A percentile compares a stretch with the other conserved stretches of the same genome.
Conservation (phyloP, 1,140 invertebrate species). For the Choristoneura fumiferana region DNA sequence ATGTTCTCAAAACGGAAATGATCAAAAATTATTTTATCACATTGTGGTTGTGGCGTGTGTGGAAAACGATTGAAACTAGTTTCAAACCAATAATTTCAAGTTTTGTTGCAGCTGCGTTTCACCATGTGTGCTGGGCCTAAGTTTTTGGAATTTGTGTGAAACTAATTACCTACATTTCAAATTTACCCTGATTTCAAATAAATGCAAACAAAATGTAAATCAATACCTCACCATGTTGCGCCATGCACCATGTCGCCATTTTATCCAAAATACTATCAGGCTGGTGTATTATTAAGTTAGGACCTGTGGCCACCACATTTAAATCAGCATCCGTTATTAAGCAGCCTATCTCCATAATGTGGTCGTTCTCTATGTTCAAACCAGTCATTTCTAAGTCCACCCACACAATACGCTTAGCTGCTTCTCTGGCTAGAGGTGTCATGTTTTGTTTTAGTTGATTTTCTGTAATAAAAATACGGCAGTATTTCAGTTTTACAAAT, state of each 20-base stretch:
- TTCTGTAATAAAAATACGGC: background rate
- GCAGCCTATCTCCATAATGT: conserved; percentile 93
- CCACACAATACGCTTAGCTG: conserved; percentile 76
- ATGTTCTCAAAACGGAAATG: too few species aligned
- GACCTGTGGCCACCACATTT: conserved; percentile 87
- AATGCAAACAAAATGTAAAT: conserved; percentile 21
- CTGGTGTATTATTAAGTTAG: conserved; percentile 91
- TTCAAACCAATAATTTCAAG: too few species aligned
- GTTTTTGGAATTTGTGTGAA: too few species aligned
- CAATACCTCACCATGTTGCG: conserved; percentile 85
- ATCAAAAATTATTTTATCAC: too few species aligned
- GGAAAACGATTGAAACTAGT: too few species aligned
- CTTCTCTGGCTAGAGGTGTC: conserved; percentile 22
- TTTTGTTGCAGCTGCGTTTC: too few species aligned
- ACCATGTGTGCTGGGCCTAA: too few species aligned
- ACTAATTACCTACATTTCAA: too few species aligned
- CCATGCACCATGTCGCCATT: conserved; percentile 92
- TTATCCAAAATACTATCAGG: conserved; percentile 83
- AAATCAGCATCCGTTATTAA: conserved; percentile 91
- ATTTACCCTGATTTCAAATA: conserved; percentile 17
- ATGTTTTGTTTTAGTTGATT: background rate
- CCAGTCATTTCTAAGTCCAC: conserved; percentile 87
- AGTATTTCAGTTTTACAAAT: too few species aligned
- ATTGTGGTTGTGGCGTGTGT: too few species aligned
- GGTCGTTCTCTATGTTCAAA: conserved; percentile 86